These are phyloP conservation scores for Theonella swinhoei DNA, from an alignment of 37 sponge, comb jelly and placozoan species.

Conservation along the genomic window DNA sequence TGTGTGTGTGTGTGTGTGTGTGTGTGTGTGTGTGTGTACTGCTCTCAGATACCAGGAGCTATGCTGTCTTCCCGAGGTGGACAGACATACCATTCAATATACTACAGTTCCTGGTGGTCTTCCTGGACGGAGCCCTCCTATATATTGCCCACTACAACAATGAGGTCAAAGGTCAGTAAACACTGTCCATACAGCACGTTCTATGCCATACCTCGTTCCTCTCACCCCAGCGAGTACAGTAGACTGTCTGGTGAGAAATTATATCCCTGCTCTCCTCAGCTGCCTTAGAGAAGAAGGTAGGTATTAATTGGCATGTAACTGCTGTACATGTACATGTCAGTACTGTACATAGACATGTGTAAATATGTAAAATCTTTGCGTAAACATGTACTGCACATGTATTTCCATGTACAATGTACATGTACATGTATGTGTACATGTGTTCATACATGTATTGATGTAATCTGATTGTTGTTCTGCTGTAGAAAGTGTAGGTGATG, in stretches of 20 bases:
- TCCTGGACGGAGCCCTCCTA: slow-evolving; percentile 6
- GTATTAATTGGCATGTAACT: too few species aligned
- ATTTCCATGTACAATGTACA: too few species aligned
- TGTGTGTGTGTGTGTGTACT: too few species aligned
- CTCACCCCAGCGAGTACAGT: neutral
- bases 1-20: too few species aligned
- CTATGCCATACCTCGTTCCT: neutral
- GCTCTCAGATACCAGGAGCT: neutral
- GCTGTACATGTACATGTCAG: too few species aligned
- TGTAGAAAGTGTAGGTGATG: neutral
- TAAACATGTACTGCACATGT: too few species aligned
- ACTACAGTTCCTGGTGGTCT: slow-evolving; percentile 15
- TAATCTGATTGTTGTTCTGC: too few species aligned
- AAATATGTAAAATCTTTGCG: too few species aligned
- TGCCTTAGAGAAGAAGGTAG: too few species aligned
- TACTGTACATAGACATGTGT: too few species aligned
- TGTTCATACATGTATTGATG: too few species aligned
- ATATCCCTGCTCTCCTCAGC: neutral
- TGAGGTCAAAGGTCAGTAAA: slow-evolving; percentile 8
- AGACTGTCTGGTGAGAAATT: neutral
- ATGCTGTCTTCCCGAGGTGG: neutral
- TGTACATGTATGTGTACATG: too few species aligned
- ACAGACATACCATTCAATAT: slow-evolving; percentile 6
- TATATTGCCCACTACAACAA: neutral
- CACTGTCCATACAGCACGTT: neutral